Conservation (phyloP, 1,140 invertebrate genomes). For the Camponotus floridanus region DNA sequence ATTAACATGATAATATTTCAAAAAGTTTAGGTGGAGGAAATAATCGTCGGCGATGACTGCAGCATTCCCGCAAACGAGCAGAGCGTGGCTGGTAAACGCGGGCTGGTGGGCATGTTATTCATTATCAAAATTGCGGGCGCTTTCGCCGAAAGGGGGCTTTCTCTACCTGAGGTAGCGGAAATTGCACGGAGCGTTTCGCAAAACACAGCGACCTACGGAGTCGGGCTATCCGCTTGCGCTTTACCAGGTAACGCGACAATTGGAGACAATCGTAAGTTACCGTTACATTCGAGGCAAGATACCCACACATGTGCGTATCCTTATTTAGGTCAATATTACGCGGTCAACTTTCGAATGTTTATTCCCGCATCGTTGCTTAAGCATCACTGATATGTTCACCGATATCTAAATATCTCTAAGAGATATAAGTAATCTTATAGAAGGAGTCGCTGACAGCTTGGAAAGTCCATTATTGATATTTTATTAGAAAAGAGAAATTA, state of each 20-base stretch:
- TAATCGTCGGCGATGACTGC: constrained; percentile 92
- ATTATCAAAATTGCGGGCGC: constrained; percentile 93
- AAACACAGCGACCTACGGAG: constrained; percentile 91
- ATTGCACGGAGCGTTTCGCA: constrained; percentile 84
- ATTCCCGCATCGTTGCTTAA: not conserved
- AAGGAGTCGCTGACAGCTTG: no score
- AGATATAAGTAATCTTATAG: no score
- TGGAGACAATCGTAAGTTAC: not conserved
- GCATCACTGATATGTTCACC: no score
- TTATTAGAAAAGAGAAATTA: not conserved
- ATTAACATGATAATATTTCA: not conserved
- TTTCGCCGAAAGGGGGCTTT: constrained; percentile 88
- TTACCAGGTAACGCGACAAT: constrained; percentile 88
- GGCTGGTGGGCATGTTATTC: constrained; percentile 91
- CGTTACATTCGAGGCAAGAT: not conserved
- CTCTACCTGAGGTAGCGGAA: constrained; percentile 86
- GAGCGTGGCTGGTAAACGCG: constrained; percentile 89
- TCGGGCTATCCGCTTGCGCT: constrained; percentile 90
- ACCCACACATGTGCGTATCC: no score
- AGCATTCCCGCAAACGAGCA: constrained; percentile 88
- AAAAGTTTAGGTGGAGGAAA: constrained; percentile 87
- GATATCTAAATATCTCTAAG: no score
- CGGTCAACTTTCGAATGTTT: no score
- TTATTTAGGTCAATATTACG: no score
- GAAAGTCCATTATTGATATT: not conserved